These are phyloP conservation scores for Mongoloraphidia duomilia DNA, from an alignment of 2,888 invertebrate genomes.

Conservation along the genomic window DNA sequence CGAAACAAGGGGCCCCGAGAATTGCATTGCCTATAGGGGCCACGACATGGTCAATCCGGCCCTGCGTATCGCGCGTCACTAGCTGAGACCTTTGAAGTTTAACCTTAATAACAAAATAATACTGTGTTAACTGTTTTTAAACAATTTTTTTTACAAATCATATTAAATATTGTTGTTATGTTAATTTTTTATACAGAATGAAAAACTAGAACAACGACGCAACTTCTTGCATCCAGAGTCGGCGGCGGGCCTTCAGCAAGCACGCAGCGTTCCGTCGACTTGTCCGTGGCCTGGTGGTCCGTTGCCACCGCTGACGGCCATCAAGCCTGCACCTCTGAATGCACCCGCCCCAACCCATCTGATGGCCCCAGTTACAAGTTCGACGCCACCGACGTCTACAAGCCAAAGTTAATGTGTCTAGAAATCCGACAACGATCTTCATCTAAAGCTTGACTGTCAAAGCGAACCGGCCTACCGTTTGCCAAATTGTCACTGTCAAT, in stretches of 20 bases:
- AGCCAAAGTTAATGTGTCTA: conserved; percentile 24
- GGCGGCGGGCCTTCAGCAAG: conserved; percentile 44
- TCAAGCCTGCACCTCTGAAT: conserved; percentile 7
- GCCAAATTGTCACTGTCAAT: too few relatives aligned
- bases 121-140: too few relatives aligned
- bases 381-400: conserved; percentile 17
- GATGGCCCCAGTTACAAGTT: too few relatives aligned
- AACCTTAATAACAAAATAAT: too few relatives aligned
- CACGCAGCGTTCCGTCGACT: conserved; percentile 38
- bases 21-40: too few relatives aligned
- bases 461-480: neutral
- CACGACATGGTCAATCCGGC: too few relatives aligned
- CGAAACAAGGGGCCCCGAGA: too few relatives aligned
- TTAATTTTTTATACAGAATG: conserved; percentile 41
- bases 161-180: conserved; percentile 4
- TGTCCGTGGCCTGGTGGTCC: conserved; percentile 74
- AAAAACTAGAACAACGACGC: conserved; percentile 64
- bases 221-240: conserved; percentile 82
- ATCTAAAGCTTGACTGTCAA: neutral
- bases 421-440: neutral
- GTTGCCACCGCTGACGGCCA: conserved; percentile 41
- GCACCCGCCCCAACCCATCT: neutral
- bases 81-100: too few relatives aligned
- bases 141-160: too few relatives aligned
- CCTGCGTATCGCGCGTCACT: too few relatives aligned